Percentiles rank a stretch among this genome's conserved stretches.
Evolutionary conservation across 1,140 invertebrate genomes (phyloP).

Genomic region (Drosophila sulfurigaster): DNA sequence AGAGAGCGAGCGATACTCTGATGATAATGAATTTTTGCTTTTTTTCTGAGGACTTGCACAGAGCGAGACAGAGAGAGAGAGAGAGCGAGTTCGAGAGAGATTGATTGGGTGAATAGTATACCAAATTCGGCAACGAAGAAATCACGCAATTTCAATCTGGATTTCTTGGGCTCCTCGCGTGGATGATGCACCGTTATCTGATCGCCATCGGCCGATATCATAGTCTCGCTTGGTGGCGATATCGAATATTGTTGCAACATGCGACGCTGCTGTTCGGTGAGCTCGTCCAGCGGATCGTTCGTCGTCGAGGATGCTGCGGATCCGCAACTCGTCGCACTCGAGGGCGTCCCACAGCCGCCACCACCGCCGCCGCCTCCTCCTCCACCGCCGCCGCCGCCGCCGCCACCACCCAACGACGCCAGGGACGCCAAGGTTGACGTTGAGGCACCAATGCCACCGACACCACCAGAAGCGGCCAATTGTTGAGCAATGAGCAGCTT

Average conservation of each 20-base stretch:
- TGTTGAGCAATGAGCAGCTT: constrained; percentile 82
- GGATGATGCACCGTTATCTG: constrained; percentile 84
- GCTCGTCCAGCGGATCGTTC: constrained; percentile 68
- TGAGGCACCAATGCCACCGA: constrained; percentile 18
- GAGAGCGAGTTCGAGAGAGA: not conserved
- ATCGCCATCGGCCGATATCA: constrained; percentile 83
- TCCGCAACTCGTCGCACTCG: not conserved
- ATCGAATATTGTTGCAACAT: constrained; percentile 79
- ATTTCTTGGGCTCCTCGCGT: constrained; percentile 80
- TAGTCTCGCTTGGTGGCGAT: constrained; percentile 80
- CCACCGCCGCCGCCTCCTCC: constrained; percentile 9
- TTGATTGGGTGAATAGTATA: constrained; percentile 47
- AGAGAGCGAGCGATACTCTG: constrained; percentile 12
- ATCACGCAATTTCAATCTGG: constrained; percentile 83
- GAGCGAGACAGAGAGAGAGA: constrained; percentile 6
- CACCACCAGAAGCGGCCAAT: constrained; percentile 65
- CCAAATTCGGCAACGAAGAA: constrained; percentile 84
- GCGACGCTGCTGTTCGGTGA: constrained; percentile 78
- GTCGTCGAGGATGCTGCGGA: constrained; percentile 1
- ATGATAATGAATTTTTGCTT: constrained; percentile 16
- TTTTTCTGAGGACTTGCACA: constrained; percentile 2
- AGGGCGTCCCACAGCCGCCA: constrained; percentile 40
- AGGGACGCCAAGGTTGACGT: constrained; percentile 33
- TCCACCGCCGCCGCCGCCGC: constrained; percentile 26
- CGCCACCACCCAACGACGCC: constrained; percentile 11